A percentile compares a stretch with the other conserved stretches of the same genome.
Evolutionary conservation across 2,797 vertebrate genomes (phyloP).

Genomic region (Megaceryle alcyon): DNA sequence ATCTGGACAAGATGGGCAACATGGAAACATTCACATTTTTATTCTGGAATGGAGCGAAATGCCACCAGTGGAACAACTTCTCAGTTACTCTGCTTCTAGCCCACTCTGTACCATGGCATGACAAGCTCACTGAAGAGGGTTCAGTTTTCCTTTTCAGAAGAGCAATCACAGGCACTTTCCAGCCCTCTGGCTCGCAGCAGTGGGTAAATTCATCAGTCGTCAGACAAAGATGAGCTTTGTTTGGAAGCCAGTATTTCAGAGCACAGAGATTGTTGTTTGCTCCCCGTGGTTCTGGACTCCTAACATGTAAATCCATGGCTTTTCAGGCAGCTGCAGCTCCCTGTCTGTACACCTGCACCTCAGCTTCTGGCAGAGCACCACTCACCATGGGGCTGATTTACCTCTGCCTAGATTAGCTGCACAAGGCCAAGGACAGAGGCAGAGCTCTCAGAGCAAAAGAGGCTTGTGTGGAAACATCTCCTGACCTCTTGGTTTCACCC

Average conservation of each 20-base stretch:
- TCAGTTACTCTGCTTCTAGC: neutral
- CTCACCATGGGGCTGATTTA: neutral
- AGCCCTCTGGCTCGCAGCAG: slow-evolving; percentile 21
- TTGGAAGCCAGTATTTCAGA: neutral
- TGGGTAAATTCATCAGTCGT: slow-evolving; percentile 14
- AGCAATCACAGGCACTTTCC: slow-evolving; percentile 13
- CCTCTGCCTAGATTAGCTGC: neutral
- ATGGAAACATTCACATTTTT: neutral
- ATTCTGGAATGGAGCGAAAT: neutral
- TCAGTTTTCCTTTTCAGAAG: neutral
- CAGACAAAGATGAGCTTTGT: neutral
- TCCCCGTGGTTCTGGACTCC: neutral
- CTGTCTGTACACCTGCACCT: slow-evolving; percentile 36
- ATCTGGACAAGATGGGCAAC: neutral
- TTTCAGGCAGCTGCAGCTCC: slow-evolving; percentile 29
- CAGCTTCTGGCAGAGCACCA: neutral
- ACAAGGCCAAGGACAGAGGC: neutral
- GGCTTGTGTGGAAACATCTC: neutral
- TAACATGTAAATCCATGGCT: neutral
- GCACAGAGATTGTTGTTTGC: neutral
- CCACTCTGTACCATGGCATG: neutral
- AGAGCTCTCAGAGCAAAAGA: neutral
- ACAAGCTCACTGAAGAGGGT: neutral
- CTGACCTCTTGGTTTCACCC: neutral
- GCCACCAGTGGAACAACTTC: neutral